Conservation (phyloP, 1,140 invertebrate genomes). For the Dufourea novaeangliae region DNA sequence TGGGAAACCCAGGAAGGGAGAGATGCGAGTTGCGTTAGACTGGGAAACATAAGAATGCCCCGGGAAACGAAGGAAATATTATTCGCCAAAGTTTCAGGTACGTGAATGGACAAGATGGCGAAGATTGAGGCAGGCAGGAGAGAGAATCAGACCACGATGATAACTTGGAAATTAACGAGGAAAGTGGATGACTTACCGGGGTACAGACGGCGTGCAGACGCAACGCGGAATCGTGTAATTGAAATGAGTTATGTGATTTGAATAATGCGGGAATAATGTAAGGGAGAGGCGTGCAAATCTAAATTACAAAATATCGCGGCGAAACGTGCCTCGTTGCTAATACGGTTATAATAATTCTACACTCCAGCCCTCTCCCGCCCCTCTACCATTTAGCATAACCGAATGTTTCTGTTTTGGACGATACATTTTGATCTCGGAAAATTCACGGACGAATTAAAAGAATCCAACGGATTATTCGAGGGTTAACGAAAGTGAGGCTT, state of each 20-base stretch:
- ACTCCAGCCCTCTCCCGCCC: not conserved
- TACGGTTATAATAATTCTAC: conserved; percentile 18
- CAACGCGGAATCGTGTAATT: conserved; percentile 4
- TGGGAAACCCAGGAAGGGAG: conserved; percentile 18
- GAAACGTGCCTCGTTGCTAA: not conserved
- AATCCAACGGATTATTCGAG: not conserved
- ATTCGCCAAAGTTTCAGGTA: conserved; percentile 50
- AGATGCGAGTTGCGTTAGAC: conserved; percentile 48
- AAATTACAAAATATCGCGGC: conserved; percentile 10
- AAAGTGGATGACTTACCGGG: conserved; percentile 5
- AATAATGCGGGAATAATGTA: conserved; percentile 28
- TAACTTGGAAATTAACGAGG: conserved; percentile 34
- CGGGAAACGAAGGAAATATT: conserved; percentile 52
- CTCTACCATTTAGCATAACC: not conserved
- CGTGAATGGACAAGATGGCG: conserved; percentile 22
- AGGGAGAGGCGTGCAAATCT: not conserved
- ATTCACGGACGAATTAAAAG: not conserved
- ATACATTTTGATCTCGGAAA: not conserved
- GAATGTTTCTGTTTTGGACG: not conserved
- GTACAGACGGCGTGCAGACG: not conserved
- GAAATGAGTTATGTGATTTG: conserved; percentile 35
- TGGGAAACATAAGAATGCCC: conserved; percentile 50
- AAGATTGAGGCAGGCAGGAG: conserved; percentile 39
- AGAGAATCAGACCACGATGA: conserved; percentile 26
- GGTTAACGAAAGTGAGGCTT: not conserved